These are phyloP conservation scores for Ichneumon xanthorius DNA, from an alignment of 2,888 invertebrate genomes.

Conservation along the genomic window DNA sequence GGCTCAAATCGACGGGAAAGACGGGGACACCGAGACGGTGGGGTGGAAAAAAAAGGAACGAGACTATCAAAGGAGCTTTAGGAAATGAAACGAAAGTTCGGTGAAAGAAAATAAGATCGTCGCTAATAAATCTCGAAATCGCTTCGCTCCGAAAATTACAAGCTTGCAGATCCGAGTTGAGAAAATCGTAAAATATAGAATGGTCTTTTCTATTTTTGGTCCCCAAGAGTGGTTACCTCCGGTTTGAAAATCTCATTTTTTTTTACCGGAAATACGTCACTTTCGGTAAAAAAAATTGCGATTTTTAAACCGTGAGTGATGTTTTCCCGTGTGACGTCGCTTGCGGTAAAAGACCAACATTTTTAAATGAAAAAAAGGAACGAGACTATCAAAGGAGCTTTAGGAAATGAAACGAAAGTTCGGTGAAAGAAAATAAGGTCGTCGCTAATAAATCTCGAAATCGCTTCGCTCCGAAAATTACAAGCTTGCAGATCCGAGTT, in stretches of 20 bases:
- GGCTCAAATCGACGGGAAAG: conserved; percentile 62
- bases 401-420: not conserved
- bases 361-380: not conserved
- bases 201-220: too few relatives aligned
- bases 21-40: conserved; percentile 40
- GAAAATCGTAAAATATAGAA: too few relatives aligned
- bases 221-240: not conserved
- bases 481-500: too few relatives aligned
- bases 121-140: not conserved
- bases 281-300: too few relatives aligned
- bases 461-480: too few relatives aligned
- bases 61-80: not conserved
- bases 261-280: too few relatives aligned
- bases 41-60: conserved; percentile 26
- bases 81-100: not conserved
- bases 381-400: not conserved
- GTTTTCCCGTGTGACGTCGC: too few relatives aligned
- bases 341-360: too few relatives aligned
- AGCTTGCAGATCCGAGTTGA: not conserved
- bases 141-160: not conserved
- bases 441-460: not conserved
- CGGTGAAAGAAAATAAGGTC: not conserved
- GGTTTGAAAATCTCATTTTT: too few relatives aligned
- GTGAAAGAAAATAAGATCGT: not conserved
- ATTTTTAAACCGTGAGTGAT: too few relatives aligned